Conservation (phyloP, 2,797 vertebrate species). For the Enteromius afrohamiltoni region DNA sequence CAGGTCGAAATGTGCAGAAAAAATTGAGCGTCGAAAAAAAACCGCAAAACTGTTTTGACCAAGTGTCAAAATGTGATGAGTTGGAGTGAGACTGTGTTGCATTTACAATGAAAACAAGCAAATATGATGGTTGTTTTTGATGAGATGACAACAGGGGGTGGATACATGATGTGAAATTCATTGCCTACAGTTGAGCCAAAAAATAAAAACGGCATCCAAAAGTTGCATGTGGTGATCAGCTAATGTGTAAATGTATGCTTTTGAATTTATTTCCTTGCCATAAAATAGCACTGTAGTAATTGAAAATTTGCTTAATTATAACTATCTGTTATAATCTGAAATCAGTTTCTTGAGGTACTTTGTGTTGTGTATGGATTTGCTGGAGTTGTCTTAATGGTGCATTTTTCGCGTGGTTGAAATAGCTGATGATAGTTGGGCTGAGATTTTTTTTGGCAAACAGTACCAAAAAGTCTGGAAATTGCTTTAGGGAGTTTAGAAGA, state of each 20-base stretch:
- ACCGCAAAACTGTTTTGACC: too few species aligned
- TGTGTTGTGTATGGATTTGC: neutral
- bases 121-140: neutral
- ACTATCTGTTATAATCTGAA: neutral
- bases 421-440: conserved; percentile 45
- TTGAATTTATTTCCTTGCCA: neutral
- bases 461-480: conserved; percentile 49
- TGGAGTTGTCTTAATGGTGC: conserved; percentile 27
- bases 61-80: too few species aligned
- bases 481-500: conserved; percentile 41
- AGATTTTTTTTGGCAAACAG: conserved; percentile 27
- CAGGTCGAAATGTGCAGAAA: too few species aligned
- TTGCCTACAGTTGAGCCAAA: neutral
- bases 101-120: neutral
- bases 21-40: too few species aligned
- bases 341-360: neutral
- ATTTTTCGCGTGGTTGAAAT: conserved; percentile 59
- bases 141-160: neutral
- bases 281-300: neutral
- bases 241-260: neutral
- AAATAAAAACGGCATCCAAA: neutral
- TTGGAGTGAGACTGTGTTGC: too few species aligned
- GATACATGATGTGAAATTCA: neutral
- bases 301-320: neutral
- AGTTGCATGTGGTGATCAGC: neutral